Evolutionary conservation across 53 echinoderm and acorn worm genomes (phyloP), one percentile per base, ranked within the genome.

Genomic region (Patiria pectinifera): DNA sequence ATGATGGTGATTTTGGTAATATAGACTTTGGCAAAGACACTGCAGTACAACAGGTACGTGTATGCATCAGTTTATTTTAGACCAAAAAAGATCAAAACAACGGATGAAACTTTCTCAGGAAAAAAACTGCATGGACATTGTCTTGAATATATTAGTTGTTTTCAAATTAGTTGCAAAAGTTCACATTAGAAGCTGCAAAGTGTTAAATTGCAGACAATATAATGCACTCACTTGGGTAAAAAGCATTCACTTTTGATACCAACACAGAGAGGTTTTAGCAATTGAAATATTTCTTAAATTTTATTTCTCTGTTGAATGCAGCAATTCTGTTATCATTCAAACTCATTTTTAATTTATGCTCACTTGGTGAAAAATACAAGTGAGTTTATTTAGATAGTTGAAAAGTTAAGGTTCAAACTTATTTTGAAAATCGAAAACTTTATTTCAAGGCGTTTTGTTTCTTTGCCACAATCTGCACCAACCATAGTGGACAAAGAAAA

Each of bases 1-100:
- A 98, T 59, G 98, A 98, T 48, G 91, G 92, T 4, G 98, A 98
- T 70, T 98, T 98, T 92, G 93, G 95, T 91, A 97, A 97, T 84
- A 95, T 98, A 63, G 97, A 96, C 82, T 98, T 98, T 90, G 96
- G 96, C 86, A 95, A 97, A 82, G 99, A 98, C 80, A 94, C 99
- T 24, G 96, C 97, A 43, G 92, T 98, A 23, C 99, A 98, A 84
- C 99, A 98, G 97, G 99, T 98, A 91, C 76, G 99, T 83, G 44
- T 35, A 35, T 48, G 59, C 53, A 53, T 53, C 53, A 53, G 2
- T 83, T 48, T 8, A 49, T 24, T 24, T 74, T 74, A n/a, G 3
- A 23, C 24, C 19, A 5, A 14, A 5, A 70, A 16, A 4, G 16
- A 35, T 35, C 35, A 35, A 35, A 35, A 1, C 1, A 35, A 35